These are phyloP conservation scores for Sphenodon punctatus DNA, from an alignment of 2,797 vertebrate species.

Conservation along the genomic window DNA sequence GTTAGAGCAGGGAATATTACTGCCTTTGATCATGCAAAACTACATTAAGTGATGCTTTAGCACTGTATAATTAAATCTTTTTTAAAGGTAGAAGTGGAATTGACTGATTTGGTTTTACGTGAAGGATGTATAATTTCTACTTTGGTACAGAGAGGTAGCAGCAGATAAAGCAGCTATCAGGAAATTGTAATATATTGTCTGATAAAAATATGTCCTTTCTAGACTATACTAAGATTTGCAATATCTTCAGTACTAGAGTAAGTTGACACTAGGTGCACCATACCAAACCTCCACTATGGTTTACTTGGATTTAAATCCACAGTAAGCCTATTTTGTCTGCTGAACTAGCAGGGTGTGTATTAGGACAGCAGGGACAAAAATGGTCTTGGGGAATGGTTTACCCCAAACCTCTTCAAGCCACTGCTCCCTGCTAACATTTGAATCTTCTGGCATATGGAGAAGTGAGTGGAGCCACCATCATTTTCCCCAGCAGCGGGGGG, in stretches of 20 bases:
- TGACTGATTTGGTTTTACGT: not conserved
- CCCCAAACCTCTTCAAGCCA: too few species aligned
- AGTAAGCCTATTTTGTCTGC: not conserved
- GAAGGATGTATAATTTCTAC: not conserved
- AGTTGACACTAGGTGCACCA: not conserved
- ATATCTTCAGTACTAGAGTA: not conserved
- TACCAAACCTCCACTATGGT: not conserved
- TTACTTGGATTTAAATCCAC: not conserved
- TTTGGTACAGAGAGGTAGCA: not conserved
- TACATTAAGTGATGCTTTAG: not conserved
- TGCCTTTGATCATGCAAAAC: not conserved
- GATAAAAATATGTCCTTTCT: not conserved
- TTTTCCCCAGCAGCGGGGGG: too few species aligned
- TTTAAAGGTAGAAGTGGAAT: not conserved
- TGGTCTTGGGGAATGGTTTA: too few species aligned
- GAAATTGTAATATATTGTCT: not conserved
- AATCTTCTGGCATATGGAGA: too few species aligned
- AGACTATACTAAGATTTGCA: not conserved
- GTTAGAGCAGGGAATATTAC: constrained; percentile 11
- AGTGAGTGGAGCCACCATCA: too few species aligned
- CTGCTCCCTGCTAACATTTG: too few species aligned
- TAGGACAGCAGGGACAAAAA: too few species aligned
- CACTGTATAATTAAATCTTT: not conserved
- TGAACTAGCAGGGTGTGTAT: not conserved
- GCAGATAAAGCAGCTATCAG: not conserved